Base-by-base conservation (phyloP, 2,888 invertebrate genomes). In the Aspidiotus destructor region DNA sequence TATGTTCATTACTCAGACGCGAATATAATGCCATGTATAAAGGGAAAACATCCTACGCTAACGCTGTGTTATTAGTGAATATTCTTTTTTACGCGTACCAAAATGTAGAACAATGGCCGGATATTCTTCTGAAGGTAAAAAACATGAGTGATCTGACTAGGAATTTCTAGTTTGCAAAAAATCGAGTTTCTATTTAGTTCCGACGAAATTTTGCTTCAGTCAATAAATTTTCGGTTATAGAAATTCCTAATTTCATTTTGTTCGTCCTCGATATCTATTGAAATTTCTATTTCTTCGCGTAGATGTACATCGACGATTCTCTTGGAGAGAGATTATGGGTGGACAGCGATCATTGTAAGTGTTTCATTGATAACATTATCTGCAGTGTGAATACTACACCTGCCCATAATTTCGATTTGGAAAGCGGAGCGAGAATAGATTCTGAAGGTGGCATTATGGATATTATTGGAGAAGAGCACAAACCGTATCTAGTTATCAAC, bases 281-380 rank as follows among this genome's bases (percentile, higher is more conserved):
- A 28, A 16, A 60, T 52, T 28, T 60, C 6, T 60, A 60, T 15
- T 57, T 15, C 7, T 74, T 68, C 70, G 77, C 78, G 8, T 74
- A 91, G 86, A 84, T 92, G 0, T 97, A 93, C 77, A 86, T 96
- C 70, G 97, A 98, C 75, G 97, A 98, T 80, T 92, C 95, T 0
- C 80, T 94, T 1, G 92, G 91, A 57, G 97, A 98, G 75, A 82
- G 96, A 52, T 83, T 89, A 72, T 97, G 97, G 93, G 92, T 96
- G 17, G 97, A 97, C 76, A 86, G 89, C 74, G 85, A 89, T 0
- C 89, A 92, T 79, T 95, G 95, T 77, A 88, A 89, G 75, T 86
- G 88, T 28, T 89, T 96, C 76, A 91, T 93, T 0, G 92, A 93
- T 73, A 97, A 96, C 77, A 88, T 97, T 62, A 81, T 88, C 68